Conservation (phyloP, 2,797 vertebrate genomes). For the Rhynchotus rufescens region DNA sequence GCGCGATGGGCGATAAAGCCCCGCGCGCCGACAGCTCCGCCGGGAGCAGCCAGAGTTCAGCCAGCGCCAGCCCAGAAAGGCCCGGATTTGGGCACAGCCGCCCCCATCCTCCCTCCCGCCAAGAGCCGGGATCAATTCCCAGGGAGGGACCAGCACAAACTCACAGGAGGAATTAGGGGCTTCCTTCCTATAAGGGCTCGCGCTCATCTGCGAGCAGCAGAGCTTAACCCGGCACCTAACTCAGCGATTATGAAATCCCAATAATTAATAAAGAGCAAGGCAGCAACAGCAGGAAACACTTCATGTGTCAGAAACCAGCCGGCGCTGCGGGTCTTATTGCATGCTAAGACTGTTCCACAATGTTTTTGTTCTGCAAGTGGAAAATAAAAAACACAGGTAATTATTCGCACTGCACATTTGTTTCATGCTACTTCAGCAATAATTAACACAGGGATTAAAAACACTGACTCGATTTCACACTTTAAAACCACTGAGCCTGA, state of each 20-base stretch:
- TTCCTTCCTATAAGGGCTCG: too few species aligned
- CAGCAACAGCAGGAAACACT: neutral
- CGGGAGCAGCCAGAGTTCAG: too few species aligned
- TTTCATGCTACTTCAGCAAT: neutral
- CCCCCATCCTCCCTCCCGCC: too few species aligned
- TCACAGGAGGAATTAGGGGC: neutral
- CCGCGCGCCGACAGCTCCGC: too few species aligned
- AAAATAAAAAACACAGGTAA: neutral
- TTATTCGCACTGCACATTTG: neutral
- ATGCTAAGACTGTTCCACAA: neutral
- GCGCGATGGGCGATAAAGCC: too few species aligned
- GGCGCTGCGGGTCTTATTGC: constrained; percentile 19
- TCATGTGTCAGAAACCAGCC: neutral
- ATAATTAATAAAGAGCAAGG: constrained; percentile 57
- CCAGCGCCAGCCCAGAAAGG: too few species aligned
- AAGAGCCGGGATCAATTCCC: too few species aligned
- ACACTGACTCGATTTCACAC: neutral
- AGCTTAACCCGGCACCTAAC: neutral
- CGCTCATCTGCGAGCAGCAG: too few species aligned
- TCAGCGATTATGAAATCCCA: constrained; percentile 44
- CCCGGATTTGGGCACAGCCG: too few species aligned
- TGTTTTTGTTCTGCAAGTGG: neutral
- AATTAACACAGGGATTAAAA: neutral
- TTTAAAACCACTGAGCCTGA: neutral
- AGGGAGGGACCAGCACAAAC: too few species aligned